Evolutionary conservation across 2,113 vertebrate genomes (phyloP), one percentile per base, ranked within the genome.

Genomic region (Prietella phreatophila): DNA sequence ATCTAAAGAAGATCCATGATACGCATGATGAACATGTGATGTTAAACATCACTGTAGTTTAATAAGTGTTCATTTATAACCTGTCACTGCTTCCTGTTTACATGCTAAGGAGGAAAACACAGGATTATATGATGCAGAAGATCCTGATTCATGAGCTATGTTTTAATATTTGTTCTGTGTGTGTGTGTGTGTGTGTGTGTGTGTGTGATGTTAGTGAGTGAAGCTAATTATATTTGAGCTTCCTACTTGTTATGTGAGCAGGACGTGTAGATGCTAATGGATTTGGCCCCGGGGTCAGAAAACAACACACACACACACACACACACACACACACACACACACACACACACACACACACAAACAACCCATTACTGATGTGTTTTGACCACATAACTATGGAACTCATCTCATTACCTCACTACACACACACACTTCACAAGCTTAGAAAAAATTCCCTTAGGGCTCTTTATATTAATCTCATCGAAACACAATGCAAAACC

Each of bases 191-290:
- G 53, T 9, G 87, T n/a, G 67, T 15, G 69, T 42, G 39, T 56
- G 73, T 27, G 30, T 25, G 25, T 10, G 53, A 20, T 39, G 15
- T 58, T 14, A 78, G 47, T 58, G n/a, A 79, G 30, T 63, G 30
- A 84, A 78, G 42, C 36, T 47, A 63, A 75, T 50, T 33, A 22
- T 56, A 42, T 47, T 81, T 42, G 47, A 33, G 55, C 39, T 81
- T 86, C 53, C 47, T 55, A n/a, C 55, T 67, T 86, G 88, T 88
- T 89, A 88, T 92, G 91, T 88, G 89, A 88, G 87, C 80, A 87
- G 83, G 84, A 88, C 61, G 85, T 88, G 90, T 91, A 90, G 89
- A 92, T 85, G 89, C 86, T 87, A 93, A 89, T 89, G 89, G 87
- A 71, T 50, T 88, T 14, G 69, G 90, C 91, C 89, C n/a, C 75